Percentiles rank a stretch among this genome's conserved stretches.
phyloP scores from a whole-genome alignment of 2,888 invertebrate species.

The Acrobasis consociella region DNA sequence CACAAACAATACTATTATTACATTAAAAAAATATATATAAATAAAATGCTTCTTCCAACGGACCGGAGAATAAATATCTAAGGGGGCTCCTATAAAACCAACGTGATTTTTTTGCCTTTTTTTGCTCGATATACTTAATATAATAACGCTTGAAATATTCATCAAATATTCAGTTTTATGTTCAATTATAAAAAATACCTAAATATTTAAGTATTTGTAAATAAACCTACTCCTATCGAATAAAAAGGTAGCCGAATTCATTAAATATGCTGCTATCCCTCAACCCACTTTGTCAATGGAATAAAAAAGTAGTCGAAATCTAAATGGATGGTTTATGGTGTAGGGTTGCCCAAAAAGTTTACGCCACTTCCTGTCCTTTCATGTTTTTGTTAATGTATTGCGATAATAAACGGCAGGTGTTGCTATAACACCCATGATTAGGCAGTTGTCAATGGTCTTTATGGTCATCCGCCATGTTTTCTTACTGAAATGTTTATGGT shows the following conservation, averaged over 20 bases:
- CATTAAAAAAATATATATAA: no score
- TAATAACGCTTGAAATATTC: no score
- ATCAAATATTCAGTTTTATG: no score
- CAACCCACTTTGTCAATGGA: slow-evolving; percentile 62
- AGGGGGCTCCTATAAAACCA: no score
- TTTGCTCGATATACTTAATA: no score
- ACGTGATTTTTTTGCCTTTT: no score
- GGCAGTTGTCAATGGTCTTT: slow-evolving; percentile 64
- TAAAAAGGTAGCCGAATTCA: background rate
- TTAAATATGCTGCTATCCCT: slow-evolving; percentile 29
- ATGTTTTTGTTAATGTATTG: slow-evolving; percentile 54
- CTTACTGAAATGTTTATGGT: slow-evolving; percentile 37
- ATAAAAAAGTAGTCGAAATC: slow-evolving; percentile 49
- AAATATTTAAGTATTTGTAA: no score
- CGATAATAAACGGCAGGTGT: slow-evolving; percentile 77
- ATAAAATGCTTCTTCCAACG: no score
- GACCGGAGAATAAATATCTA: no score
- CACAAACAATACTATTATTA: no score
- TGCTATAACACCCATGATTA: slow-evolving; percentile 66
- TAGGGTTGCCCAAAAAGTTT: slow-evolving; percentile 59
- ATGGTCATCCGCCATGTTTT: slow-evolving; percentile 48
- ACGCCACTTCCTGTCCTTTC: slow-evolving; percentile 75
- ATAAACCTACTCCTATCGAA: background rate
- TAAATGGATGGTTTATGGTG: slow-evolving; percentile 61
- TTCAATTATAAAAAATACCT: no score